Evolutionary conservation across 2,797 vertebrate genomes (phyloP), one percentile per base, ranked within the genome.

Genomic region (Rhodeus uyekii): DNA sequence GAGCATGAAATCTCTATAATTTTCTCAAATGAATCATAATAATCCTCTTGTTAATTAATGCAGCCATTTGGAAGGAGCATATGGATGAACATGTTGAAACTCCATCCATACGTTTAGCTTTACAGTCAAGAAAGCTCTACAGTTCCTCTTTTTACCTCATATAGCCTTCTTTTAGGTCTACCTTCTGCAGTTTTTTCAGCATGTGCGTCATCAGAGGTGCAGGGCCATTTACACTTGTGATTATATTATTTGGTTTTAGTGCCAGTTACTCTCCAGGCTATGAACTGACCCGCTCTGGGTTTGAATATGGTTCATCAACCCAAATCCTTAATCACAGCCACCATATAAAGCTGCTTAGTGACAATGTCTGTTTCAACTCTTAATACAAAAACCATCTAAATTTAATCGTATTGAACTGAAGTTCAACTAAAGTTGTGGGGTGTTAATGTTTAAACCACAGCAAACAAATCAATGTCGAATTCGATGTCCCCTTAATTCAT

Each of bases 401-500:
- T 60, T 58, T 4, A 72, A 60, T 18, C 63, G 16, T 63, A 63
- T 44, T 74, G 34, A 81, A 65, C 69, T 27, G 24, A 58, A 27
- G 55, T 58, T 58, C 55, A 58, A 58, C 55, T 50, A 53, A 39
- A 44, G 24, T 69, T 48, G 55, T 65, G n/a, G 58, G 13, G 5
- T 44, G 16, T 63, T 27, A 74, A 42, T 42, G 60, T 65, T 81
- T 74, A 74, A 81, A 64, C 71, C 18, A 39, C 60, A 38, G 71
- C n/a, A 64, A 74, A 65, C 80, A 73, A 65, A 81, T 81, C 80
- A 74, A 81, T 81, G 58, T 81, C 8, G 7, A 44, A 58, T 65
- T 81, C 79, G 74, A 50, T 74, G 60, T 74, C 34, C 60, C 78
- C 60, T 74, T 81, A 65, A 81, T 81, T 81, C 69, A 65, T 74